A percentile compares a stretch with the other conserved stretches of the same genome.
Evolutionary conservation across 2,113 vertebrate species (phyloP).

Genomic region (Pardalotus punctatus): DNA sequence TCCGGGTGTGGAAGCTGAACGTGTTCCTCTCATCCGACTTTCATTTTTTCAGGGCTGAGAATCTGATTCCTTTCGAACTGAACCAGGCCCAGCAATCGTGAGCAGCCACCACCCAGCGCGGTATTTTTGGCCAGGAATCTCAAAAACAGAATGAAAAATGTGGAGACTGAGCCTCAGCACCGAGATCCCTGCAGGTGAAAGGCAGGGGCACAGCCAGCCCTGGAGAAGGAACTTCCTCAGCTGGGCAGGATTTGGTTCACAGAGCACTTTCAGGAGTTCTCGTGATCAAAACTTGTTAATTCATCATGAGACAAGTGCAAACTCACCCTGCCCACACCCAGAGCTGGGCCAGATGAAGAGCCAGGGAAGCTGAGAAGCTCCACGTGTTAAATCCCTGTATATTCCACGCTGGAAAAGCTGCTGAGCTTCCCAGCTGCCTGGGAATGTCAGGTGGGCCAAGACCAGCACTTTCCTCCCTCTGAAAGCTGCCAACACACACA

Average conservation of each 20-base stretch:
- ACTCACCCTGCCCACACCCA: background rate
- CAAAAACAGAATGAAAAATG: background rate
- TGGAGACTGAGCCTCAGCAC: background rate
- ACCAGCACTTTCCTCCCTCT: background rate
- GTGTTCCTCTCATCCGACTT: background rate
- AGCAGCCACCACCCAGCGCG: background rate
- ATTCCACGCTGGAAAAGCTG: background rate
- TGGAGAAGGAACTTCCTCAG: background rate
- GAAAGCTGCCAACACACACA: background rate
- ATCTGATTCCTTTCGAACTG: background rate
- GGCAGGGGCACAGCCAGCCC: background rate
- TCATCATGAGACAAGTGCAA: background rate
- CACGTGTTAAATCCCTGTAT: rapidly evolving
- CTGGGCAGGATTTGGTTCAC: background rate
- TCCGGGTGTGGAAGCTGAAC: background rate
- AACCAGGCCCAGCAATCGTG: background rate
- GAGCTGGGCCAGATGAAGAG: background rate
- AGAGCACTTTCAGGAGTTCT: background rate
- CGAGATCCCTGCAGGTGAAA: background rate
- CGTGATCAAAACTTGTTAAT: background rate
- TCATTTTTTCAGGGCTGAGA: background rate
- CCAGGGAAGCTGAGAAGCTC: background rate
- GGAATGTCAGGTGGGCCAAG: background rate
- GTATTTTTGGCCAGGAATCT: background rate
- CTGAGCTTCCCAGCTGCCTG: background rate